Evolutionary conservation across 2,797 vertebrate genomes (phyloP).

Genomic region (Pygocentrus nattereri): DNA sequence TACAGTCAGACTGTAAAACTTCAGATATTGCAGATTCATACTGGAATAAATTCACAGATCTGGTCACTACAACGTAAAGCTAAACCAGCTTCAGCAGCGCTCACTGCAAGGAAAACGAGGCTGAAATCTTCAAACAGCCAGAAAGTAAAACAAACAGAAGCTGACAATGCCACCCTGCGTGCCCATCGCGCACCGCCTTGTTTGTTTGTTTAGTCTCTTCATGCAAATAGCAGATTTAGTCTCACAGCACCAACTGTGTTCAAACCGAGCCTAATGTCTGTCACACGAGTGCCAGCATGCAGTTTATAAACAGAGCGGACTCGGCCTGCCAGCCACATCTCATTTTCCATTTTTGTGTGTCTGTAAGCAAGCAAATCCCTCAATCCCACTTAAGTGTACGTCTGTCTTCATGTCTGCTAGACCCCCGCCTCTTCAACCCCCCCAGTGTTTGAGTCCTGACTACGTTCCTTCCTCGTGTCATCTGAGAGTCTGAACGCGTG

Average conservation of each 20-base stretch:
- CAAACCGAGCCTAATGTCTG: slow-evolving; percentile 17
- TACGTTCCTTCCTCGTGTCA: slow-evolving; percentile 10
- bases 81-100: too few relatives aligned
- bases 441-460: neutral
- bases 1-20: too few relatives aligned
- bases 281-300: neutral
- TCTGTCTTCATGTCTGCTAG: slow-evolving; percentile 14
- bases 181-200: neutral
- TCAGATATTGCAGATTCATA: too few relatives aligned
- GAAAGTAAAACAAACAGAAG: neutral
- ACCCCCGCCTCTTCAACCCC: slow-evolving; percentile 11
- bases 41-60: too few relatives aligned
- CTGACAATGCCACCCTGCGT: neutral
- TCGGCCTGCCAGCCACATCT: neutral
- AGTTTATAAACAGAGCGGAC: slow-evolving; percentile 20
- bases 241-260: neutral
- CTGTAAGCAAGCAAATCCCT: slow-evolving; percentile 11
- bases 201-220: slow-evolving; percentile 47
- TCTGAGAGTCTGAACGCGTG: slow-evolving; percentile 35
- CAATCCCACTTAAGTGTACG: slow-evolving; percentile 29
- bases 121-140: neutral
- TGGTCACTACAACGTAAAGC: too few relatives aligned
- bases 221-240: slow-evolving; percentile 45
- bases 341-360: neutral
- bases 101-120: neutral